These are phyloP conservation scores for Mechanitis mazaeus DNA, from an alignment of 2,888 invertebrate genomes.

Conservation along the genomic window DNA sequence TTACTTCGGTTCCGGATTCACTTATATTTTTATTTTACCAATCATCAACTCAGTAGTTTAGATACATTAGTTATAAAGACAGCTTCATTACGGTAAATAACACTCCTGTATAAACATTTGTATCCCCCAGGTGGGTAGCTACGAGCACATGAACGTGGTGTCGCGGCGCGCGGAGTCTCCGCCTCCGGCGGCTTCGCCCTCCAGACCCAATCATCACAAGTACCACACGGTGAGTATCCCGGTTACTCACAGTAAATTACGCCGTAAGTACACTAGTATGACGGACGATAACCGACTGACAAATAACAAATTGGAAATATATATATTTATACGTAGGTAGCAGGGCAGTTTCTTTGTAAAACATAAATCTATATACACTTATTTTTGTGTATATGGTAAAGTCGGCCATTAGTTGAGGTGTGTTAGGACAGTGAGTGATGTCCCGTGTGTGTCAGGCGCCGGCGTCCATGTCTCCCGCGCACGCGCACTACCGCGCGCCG, in stretches of 20 bases:
- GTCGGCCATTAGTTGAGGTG: too few relatives aligned
- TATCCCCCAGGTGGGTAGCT: slow-evolving; percentile 84
- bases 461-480: slow-evolving; percentile 93
- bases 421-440: not conserved
- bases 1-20: too few relatives aligned
- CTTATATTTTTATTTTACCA: too few relatives aligned
- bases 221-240: slow-evolving; percentile 92
- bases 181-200: slow-evolving; percentile 92
- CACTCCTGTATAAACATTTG: not conserved
- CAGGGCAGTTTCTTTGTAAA: too few relatives aligned
- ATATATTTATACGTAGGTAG: too few relatives aligned
- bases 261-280: not conserved
- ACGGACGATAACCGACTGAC: not conserved
- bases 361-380: too few relatives aligned
- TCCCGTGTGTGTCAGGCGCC: slow-evolving; percentile 80
- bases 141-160: slow-evolving; percentile 94
- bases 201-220: slow-evolving; percentile 94
- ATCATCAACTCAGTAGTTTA: too few relatives aligned
- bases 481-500: slow-evolving; percentile 82
- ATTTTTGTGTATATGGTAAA: too few relatives aligned
- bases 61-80: too few relatives aligned
- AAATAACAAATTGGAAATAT: too few relatives aligned
- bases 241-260: not conserved
- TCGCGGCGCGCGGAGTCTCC: slow-evolving; percentile 86
- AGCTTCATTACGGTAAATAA: too few relatives aligned